phyloP scores from a whole-genome alignment of 2,797 vertebrate genomes.

The Leucoraja ocellata region DNA sequence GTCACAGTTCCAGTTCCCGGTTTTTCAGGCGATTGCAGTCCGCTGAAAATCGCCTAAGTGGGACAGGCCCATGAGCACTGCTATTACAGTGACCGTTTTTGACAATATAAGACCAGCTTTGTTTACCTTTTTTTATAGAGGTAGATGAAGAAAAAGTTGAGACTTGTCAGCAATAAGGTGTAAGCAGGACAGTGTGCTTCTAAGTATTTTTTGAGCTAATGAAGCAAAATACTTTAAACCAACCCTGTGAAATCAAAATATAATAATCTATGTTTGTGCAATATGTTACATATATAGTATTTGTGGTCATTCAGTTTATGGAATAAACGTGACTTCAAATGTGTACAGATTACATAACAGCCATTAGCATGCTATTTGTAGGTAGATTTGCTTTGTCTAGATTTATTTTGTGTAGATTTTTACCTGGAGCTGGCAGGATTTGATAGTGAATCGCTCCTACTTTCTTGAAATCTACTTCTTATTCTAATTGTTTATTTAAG shows the following conservation, averaged over 20 bases:
- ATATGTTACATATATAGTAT: neutral
- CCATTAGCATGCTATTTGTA: neutral
- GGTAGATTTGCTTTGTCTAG: neutral
- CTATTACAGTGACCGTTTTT: neutral
- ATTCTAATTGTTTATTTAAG: too few relatives aligned
- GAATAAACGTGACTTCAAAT: neutral
- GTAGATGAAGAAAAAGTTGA: neutral
- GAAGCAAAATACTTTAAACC: neutral
- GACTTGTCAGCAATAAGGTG: neutral
- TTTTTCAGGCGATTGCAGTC: too few relatives aligned
- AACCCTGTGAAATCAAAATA: neutral
- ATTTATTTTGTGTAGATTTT: neutral
- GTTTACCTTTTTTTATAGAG: neutral
- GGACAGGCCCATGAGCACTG: too few relatives aligned
- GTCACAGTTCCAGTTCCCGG: too few relatives aligned
- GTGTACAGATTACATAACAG: neutral
- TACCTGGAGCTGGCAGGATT: neutral
- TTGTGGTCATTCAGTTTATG: neutral
- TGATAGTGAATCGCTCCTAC: neutral
- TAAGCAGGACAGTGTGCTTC: neutral
- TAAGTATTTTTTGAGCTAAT: neutral
- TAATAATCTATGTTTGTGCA: too few relatives aligned
- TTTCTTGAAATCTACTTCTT: neutral
- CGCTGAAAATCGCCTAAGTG: too few relatives aligned
- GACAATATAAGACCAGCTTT: neutral